phyloP scores from a whole-genome alignment of 2,888 invertebrate species.

The Melipona beecheii region DNA sequence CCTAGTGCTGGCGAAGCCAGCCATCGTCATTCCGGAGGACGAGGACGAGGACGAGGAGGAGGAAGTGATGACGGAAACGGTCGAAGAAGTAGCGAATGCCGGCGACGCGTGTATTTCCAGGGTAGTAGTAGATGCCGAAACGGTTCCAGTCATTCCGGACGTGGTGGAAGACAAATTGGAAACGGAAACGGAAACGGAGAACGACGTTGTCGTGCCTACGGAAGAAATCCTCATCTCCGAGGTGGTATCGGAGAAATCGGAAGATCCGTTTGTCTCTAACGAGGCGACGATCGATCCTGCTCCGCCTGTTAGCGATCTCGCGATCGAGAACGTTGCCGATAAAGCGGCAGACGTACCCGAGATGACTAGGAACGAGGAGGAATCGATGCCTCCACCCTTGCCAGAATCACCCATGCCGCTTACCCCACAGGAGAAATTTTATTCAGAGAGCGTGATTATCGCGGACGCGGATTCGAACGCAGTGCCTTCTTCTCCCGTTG shows the following conservation, averaged over 20 bases:
- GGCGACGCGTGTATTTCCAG: slow-evolving; percentile 13
- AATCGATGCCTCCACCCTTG: slow-evolving; percentile 58
- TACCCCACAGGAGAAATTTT: slow-evolving; percentile 34
- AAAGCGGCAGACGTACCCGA: slow-evolving; percentile 18
- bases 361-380: slow-evolving; percentile 27
- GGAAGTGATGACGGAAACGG: slow-evolving; percentile 32
- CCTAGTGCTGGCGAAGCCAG: slow-evolving; percentile 69
- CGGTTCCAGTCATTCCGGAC: slow-evolving; percentile 25
- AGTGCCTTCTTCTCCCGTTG: slow-evolving; percentile 19
- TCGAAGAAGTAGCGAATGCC: slow-evolving; percentile 51
- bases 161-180: slow-evolving; percentile 41
- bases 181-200: slow-evolving; percentile 19
- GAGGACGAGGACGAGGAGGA: slow-evolving; percentile 39
- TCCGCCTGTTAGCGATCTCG: slow-evolving; percentile 11
- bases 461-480: slow-evolving; percentile 15
- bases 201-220: slow-evolving; percentile 23
- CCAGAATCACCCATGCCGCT: slow-evolving; percentile 69
- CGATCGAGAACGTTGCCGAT: slow-evolving; percentile 18
- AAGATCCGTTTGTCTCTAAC: slow-evolving; percentile 31
- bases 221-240: slow-evolving; percentile 45
- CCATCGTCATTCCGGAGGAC: slow-evolving; percentile 69
- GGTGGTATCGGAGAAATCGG: slow-evolving; percentile 33
- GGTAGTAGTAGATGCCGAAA: slow-evolving; percentile 1
- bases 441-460: slow-evolving; percentile 16
- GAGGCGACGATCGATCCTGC: slow-evolving; percentile 8